Conservation (phyloP, 2,797 vertebrate genomes). For the Choloepus didactylus region DNA sequence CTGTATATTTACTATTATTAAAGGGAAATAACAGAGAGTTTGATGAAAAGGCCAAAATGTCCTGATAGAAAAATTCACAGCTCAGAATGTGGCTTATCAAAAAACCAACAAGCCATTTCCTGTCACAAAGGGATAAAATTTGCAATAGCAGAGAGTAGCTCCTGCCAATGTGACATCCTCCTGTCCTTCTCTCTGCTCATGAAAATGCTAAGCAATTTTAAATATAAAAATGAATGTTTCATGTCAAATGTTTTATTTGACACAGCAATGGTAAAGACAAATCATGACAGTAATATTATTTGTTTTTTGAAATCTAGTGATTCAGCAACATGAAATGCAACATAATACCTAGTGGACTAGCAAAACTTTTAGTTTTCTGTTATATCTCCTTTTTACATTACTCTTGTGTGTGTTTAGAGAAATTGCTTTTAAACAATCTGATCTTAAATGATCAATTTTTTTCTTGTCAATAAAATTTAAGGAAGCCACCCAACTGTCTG, state of each 20-base stretch:
- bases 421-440: conserved; percentile 71
- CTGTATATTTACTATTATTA: not conserved
- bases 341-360: conserved; percentile 38
- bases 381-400: conserved; percentile 46
- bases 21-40: not conserved
- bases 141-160: not conserved
- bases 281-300: not conserved
- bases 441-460: conserved; percentile 73
- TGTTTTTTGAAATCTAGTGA: conserved; percentile 33
- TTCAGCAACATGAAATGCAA: conserved; percentile 16
- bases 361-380: conserved; percentile 60
- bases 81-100: not conserved
- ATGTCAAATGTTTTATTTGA: conserved; percentile 62
- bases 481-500: conserved; percentile 52
- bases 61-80: not conserved
- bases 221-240: not conserved
- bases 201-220: not conserved
- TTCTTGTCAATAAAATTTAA: conserved; percentile 66
- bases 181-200: not conserved
- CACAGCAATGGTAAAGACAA: not conserved
- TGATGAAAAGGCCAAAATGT: conserved; percentile 1
- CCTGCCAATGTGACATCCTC: not conserved
- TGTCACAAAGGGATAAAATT: not conserved
- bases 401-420: conserved; percentile 63
- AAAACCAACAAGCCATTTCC: not conserved